phyloP scores from a whole-genome alignment of 2,113 vertebrate genomes.

The Heliornis fulica region DNA sequence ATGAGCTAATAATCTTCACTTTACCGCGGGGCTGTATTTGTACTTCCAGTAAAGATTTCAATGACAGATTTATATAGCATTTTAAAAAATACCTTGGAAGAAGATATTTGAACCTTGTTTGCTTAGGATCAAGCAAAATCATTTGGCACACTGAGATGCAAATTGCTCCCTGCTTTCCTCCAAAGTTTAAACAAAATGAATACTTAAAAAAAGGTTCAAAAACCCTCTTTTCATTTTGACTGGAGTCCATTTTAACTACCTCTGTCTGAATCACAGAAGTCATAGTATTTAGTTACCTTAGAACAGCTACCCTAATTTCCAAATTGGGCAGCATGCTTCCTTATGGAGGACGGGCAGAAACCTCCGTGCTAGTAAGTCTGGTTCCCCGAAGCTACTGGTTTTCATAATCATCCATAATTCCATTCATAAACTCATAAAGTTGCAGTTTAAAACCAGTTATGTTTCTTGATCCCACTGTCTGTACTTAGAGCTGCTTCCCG shows the following conservation, averaged over 20 bases:
- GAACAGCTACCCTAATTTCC: not conserved
- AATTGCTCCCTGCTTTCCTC: not conserved
- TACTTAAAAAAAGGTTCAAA: not conserved
- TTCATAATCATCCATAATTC: not conserved
- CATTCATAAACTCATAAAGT: not conserved
- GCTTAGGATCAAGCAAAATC: not conserved
- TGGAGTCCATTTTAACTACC: not conserved
- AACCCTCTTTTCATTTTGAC: not conserved
- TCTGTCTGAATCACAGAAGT: not conserved
- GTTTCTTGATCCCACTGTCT: not conserved
- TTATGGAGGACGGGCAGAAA: not conserved
- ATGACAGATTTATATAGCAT: not conserved
- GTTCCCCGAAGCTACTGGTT: not conserved
- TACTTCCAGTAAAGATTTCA: not conserved
- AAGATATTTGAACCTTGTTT: not conserved
- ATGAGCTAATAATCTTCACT: not conserved
- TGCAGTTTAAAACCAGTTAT: not conserved
- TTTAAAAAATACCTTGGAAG: not conserved
- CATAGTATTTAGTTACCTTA: not conserved
- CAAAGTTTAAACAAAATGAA: not conserved
- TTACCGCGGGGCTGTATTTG: not conserved
- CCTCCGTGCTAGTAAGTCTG: not conserved
- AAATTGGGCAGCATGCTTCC: not conserved
- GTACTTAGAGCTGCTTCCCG: not conserved
- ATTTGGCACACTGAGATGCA: not conserved